Percentiles rank a stretch among this genome's conserved stretches.
phyloP scores from a whole-genome alignment of 2,797 vertebrate genomes.

The Crocidura indochinensis region DNA sequence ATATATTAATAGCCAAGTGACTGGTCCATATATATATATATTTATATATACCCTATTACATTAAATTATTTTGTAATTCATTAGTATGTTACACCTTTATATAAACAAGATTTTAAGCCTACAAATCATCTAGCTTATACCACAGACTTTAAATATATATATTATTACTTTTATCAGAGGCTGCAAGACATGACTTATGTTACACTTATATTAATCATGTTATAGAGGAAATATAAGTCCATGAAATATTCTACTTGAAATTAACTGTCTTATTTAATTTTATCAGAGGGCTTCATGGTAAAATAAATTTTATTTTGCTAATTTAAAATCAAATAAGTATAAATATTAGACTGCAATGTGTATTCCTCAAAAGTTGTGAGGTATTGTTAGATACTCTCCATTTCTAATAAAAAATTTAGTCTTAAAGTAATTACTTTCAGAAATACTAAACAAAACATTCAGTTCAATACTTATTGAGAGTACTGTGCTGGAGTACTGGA shows the following conservation, averaged over 20 bases:
- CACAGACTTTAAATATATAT: not conserved
- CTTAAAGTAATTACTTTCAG: slow-evolving; percentile 37
- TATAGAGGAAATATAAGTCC: not conserved
- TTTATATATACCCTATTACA: not conserved
- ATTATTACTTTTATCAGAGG: not conserved
- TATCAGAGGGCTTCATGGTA: not conserved
- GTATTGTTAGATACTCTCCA: not conserved
- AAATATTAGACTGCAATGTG: not conserved
- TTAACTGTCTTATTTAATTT: slow-evolving; percentile 33
- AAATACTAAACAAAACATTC: not conserved
- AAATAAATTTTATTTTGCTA: slow-evolving; percentile 21
- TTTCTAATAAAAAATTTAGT: slow-evolving; percentile 43
- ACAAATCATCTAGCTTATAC: not conserved
- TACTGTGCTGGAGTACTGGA: not conserved
- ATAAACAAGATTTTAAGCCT: not conserved
- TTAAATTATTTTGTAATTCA: slow-evolving; percentile 7
- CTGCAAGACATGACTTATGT: not conserved
- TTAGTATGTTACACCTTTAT: not conserved
- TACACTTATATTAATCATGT: not conserved
- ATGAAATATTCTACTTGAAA: not conserved
- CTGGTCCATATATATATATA: not conserved
- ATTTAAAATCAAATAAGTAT: slow-evolving; percentile 38
- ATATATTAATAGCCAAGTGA: not conserved
- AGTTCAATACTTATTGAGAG: not conserved
- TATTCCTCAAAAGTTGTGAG: not conserved